These are phyloP conservation scores for Nesidiocoris tenuis DNA, from an alignment of 2,888 invertebrate genomes.

Conservation along the genomic window DNA sequence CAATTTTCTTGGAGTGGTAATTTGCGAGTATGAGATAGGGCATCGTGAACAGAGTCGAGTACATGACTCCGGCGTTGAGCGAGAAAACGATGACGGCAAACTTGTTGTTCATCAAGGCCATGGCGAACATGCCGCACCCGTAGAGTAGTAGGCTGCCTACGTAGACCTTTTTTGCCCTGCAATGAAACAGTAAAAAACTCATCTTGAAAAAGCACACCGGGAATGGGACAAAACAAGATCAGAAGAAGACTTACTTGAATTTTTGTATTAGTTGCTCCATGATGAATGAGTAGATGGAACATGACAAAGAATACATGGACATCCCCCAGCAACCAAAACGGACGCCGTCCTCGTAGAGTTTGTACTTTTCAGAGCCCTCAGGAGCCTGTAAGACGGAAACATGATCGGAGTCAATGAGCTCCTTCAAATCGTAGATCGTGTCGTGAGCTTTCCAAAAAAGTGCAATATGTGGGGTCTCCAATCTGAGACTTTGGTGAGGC, in stretches of 20 bases:
- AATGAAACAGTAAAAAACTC: no score
- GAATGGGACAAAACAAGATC: no score
- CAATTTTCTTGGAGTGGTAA: slow-evolving; percentile 88
- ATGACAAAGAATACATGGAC: slow-evolving; percentile 78
- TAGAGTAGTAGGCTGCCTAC: slow-evolving; percentile 86
- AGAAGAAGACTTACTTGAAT: slow-evolving; percentile 55
- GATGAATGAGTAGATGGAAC: slow-evolving; percentile 84
- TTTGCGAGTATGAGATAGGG: slow-evolving; percentile 91
- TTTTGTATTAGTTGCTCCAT: slow-evolving; percentile 83
- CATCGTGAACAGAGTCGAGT: slow-evolving; percentile 96
- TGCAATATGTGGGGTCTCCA: no score
- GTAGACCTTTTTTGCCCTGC: slow-evolving; percentile 82
- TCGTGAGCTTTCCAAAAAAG: no score
- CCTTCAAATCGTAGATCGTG: no score
- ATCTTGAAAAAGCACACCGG: not conserved
- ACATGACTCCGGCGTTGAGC: slow-evolving; percentile 94
- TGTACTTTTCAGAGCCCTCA: slow-evolving; percentile 64
- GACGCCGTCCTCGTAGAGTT: slow-evolving; percentile 84
- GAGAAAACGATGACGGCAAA: slow-evolving; percentile 83
- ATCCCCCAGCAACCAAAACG: slow-evolving; percentile 96
- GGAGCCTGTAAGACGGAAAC: no score
- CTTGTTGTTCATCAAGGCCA: slow-evolving; percentile 75
- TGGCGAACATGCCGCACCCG: slow-evolving; percentile 81
- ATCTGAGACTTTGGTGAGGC: no score
- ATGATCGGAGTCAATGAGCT: no score